phyloP scores from a whole-genome alignment of 2,888 invertebrate species.

The Prosapia bicincta region DNA sequence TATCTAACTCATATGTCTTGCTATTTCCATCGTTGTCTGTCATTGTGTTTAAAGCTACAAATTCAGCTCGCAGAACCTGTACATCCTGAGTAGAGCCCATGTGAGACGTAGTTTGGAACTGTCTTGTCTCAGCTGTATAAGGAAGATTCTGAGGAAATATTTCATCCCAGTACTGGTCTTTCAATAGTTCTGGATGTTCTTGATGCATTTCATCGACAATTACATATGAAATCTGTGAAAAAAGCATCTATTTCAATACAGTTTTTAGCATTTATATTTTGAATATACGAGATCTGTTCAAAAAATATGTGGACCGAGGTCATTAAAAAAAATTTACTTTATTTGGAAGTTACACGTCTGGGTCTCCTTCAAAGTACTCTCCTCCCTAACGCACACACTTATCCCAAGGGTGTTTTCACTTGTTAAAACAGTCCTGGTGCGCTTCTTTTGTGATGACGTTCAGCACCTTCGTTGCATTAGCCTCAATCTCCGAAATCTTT shows the following conservation, averaged over 20 bases:
- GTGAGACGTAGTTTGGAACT: constrained; percentile 48
- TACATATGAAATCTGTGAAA: constrained; percentile 46
- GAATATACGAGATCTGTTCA: no score
- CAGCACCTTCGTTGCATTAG: no score
- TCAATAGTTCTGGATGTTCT: constrained; percentile 45
- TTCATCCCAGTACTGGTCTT: constrained; percentile 49
- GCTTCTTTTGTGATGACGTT: no score
- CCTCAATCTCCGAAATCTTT: no score
- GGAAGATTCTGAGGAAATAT: constrained; percentile 46
- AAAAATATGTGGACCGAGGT: no score
- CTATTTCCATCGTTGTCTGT: neutral
- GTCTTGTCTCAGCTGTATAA: constrained; percentile 49
- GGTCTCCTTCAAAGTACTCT: no score
- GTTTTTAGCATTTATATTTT: no score
- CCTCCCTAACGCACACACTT: no score
- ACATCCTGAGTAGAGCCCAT: constrained; percentile 45
- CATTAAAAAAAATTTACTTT: no score
- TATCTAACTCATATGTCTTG: neutral
- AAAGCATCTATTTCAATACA: neutral
- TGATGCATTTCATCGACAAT: constrained; percentile 49
- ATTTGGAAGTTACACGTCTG: no score
- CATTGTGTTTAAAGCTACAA: constrained; percentile 47
- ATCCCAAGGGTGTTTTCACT: no score
- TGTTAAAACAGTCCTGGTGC: no score
- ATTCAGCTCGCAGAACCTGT: constrained; percentile 32